Evolutionary conservation across 2,797 vertebrate genomes (phyloP).

Genomic region (Galago senegalensis): DNA sequence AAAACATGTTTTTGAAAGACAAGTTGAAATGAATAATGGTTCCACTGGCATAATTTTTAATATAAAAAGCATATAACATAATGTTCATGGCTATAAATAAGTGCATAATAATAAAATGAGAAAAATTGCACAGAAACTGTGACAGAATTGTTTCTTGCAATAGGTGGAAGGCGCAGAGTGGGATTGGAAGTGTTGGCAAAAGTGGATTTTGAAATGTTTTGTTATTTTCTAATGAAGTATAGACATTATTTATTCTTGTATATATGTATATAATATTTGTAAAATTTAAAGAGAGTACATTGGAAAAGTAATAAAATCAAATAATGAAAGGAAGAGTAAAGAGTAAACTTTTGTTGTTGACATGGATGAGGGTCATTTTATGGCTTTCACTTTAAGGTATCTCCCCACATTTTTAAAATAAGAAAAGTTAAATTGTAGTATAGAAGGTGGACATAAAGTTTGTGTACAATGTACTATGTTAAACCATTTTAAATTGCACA

Average conservation of each 20-base stretch:
- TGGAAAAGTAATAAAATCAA: background rate
- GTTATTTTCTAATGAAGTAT: background rate
- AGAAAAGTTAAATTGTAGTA: background rate
- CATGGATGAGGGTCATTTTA: background rate
- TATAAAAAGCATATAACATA: background rate
- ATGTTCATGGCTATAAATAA: background rate
- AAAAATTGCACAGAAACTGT: background rate
- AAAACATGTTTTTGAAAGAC: background rate
- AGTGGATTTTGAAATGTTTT: background rate
- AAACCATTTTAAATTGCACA: too few species aligned
- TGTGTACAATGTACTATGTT: too few species aligned
- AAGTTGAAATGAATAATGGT: background rate
- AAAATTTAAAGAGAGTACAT: background rate
- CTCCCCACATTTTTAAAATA: background rate
- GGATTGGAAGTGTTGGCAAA: background rate
- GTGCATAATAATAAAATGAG: background rate
- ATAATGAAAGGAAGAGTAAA: background rate
- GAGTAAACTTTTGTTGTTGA: background rate
- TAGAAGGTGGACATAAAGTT: too few species aligned
- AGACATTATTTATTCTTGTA: background rate
- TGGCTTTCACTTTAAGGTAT: background rate
- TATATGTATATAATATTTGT: background rate
- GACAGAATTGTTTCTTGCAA: background rate
- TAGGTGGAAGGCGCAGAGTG: background rate
- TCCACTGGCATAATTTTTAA: background rate